phyloP scores from a whole-genome alignment of 2,888 invertebrate species.

The Invenusta paracnida region DNA sequence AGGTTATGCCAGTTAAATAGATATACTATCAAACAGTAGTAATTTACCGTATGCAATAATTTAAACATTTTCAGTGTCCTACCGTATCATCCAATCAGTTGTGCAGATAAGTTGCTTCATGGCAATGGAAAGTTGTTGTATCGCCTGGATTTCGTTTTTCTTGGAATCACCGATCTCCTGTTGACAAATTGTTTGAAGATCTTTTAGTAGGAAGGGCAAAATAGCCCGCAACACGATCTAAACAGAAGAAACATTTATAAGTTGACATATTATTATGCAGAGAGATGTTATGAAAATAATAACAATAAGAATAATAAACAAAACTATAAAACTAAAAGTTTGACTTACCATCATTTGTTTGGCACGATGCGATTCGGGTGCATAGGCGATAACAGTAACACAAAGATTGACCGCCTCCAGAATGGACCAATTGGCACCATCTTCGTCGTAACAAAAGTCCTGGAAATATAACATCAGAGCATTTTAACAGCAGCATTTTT shows the following conservation, averaged over 20 bases:
- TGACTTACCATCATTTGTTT: conserved; percentile 64
- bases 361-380: conserved; percentile 77
- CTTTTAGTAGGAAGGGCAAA: conserved; percentile 40
- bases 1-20: no score
- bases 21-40: no score
- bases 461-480: conserved; percentile 47
- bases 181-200: conserved; percentile 38
- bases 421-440: conserved; percentile 91
- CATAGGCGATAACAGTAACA: conserved; percentile 96
- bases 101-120: conserved; percentile 44
- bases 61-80: no score
- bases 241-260: background rate
- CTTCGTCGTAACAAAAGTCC: conserved; percentile 97
- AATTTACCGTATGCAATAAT: no score
- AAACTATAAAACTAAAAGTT: no score
- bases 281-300: no score
- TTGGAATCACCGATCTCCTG: background rate
- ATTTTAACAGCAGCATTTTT: background rate
- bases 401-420: conserved; percentile 95
- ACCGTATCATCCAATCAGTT: conserved; percentile 44
- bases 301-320: no score
- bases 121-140: conserved; percentile 40
- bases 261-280: no score
- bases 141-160: conserved; percentile 41
- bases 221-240: conserved; percentile 42